Percentiles rank a stretch among this genome's conserved stretches.
These are phyloP conservation scores for Cephus rjabovi DNA, from an alignment of 2,888 invertebrate species.

Conservation along the genomic window DNA sequence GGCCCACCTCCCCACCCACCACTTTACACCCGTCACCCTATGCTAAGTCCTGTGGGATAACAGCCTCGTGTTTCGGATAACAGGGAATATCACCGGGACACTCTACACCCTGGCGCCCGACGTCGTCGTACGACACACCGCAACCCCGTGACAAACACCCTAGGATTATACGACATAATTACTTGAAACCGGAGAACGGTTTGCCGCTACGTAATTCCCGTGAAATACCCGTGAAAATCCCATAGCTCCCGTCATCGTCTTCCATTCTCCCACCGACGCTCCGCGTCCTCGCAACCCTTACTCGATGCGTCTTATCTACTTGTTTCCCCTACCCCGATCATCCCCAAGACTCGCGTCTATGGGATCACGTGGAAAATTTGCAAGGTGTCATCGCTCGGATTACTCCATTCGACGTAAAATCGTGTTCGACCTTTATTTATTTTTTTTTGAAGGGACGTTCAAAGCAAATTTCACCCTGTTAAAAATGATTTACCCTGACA, in stretches of 20 bases:
- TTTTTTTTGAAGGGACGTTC: neutral
- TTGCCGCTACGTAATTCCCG: constrained; percentile 44
- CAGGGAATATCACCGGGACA: constrained; percentile 62
- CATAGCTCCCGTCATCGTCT: neutral
- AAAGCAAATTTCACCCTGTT: neutral
- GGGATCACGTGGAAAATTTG: neutral
- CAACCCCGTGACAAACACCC: constrained; percentile 56
- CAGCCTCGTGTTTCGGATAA: constrained; percentile 65
- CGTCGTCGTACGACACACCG: constrained; percentile 17
- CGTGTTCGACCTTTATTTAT: neutral
- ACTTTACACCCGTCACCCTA: constrained; percentile 40
- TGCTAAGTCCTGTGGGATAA: constrained; percentile 65
- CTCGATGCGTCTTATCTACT: neutral
- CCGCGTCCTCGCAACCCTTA: neutral
- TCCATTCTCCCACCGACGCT: neutral
- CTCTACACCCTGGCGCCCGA: constrained; percentile 49
- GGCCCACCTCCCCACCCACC: constrained; percentile 27
- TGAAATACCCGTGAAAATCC: constrained; percentile 52
- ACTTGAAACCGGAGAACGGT: constrained; percentile 60
- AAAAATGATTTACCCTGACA: neutral
- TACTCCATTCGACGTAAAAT: neutral
- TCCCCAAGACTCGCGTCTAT: neutral
- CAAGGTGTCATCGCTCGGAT: neutral
- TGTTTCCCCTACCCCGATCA: neutral
- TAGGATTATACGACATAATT: constrained; percentile 64